Conservation (phyloP, 2,888 invertebrate genomes). For the Archips xylosteana region DNA sequence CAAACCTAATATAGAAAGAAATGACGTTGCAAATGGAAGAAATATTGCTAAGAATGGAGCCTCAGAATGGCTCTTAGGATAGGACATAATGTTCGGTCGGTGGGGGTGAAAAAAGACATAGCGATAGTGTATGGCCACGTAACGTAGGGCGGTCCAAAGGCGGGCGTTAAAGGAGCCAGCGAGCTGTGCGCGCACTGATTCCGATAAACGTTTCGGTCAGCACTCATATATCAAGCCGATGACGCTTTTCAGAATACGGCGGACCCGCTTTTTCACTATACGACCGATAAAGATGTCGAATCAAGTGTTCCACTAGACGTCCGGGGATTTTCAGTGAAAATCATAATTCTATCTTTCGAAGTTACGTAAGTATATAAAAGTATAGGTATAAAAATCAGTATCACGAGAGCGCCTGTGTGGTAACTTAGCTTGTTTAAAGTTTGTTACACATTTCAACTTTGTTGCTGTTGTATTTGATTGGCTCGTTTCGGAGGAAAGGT, state of each 20-base stretch:
- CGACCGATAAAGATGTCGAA: conserved; percentile 67
- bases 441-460: conserved; percentile 1
- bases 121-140: conserved; percentile 63
- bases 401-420: not conserved
- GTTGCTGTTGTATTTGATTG: conserved; percentile 4
- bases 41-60: conserved; percentile 68
- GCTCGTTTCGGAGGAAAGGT: not conserved
- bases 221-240: conserved; percentile 73
- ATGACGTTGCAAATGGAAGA: conserved; percentile 71
- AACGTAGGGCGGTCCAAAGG: conserved; percentile 55
- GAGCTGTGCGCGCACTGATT: conserved; percentile 70
- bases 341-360: conserved; percentile 43
- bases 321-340: conserved; percentile 44
- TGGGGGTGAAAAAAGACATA: conserved; percentile 69
- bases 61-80: conserved; percentile 66
- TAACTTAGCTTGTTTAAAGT: not conserved
- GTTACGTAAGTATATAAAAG: conserved; percentile 3
- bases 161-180: conserved; percentile 63
- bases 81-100: conserved; percentile 66
- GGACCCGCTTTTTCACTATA: conserved; percentile 60
- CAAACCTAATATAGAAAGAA: conserved; percentile 60
- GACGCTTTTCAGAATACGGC: conserved; percentile 65
- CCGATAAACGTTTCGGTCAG: conserved; percentile 78
- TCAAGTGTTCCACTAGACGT: conserved; percentile 61
- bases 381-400: conserved; percentile 19